Percentiles rank a stretch among this genome's conserved stretches.
Conservation (phyloP, 1,140 invertebrate species). For the Sminthurinus signatus region DNA sequence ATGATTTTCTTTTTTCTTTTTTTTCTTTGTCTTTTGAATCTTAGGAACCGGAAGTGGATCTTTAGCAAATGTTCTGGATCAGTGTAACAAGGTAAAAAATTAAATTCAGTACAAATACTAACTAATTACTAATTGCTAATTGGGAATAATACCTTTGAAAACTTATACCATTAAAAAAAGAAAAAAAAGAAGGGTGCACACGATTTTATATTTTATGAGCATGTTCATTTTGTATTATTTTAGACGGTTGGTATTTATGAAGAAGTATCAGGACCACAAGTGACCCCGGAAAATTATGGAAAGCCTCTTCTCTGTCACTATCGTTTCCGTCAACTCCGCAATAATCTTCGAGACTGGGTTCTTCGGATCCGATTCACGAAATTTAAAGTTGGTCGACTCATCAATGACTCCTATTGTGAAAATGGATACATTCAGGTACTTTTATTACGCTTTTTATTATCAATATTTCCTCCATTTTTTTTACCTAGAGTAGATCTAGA, state of each 20-base stretch:
- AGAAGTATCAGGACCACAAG: conserved; percentile 75
- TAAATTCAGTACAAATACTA: no score
- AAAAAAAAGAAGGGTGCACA: no score
- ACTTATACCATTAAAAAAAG: no score
- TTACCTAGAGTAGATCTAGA: no score
- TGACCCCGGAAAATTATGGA: conserved; percentile 71
- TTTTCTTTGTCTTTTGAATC: no score
- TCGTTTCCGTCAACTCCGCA: conserved; percentile 70
- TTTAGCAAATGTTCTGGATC: conserved; percentile 5
- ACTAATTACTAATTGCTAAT: no score
- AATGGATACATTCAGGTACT: conserved; percentile 79
- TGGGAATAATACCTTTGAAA: no score
- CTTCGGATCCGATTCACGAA: conserved; percentile 82
- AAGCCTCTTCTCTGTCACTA: conserved; percentile 81
- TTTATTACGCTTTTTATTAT: background rate
- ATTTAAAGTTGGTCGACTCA: conserved; percentile 78
- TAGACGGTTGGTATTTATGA: conserved; percentile 86
- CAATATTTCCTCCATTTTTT: no score
- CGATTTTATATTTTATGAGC: no score
- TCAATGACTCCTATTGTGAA: conserved; percentile 76
- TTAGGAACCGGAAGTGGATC: background rate
- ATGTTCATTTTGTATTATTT: no score
- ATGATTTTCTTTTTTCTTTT: no score
- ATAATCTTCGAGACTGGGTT: conserved; percentile 75
- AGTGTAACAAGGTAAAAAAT: no score